A percentile compares a stretch with the other conserved stretches of the same genome.
phyloP scores from a whole-genome alignment of 1,140 invertebrate species.

The Nixonia krombeini region DNA sequence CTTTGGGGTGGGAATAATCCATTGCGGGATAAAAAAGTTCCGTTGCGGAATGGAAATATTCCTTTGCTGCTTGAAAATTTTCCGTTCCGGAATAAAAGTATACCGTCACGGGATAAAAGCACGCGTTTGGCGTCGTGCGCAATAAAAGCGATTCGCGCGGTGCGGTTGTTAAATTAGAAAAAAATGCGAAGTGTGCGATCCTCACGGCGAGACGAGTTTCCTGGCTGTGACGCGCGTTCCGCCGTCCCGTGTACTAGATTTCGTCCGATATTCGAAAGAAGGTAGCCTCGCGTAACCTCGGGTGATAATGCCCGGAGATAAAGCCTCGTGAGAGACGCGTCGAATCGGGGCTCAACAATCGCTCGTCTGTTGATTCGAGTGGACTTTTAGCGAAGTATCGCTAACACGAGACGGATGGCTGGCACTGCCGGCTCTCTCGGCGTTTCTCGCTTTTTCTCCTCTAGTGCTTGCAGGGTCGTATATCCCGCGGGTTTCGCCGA shows the following conservation, averaged over 20 bases:
- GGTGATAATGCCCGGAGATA: constrained; percentile 31
- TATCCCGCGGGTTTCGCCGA: background rate
- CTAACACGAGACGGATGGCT: constrained; percentile 5
- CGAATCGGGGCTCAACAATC: constrained; percentile 21
- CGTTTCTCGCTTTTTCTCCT: constrained; percentile 8
- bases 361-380: constrained; percentile 16
- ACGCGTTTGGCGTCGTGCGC: no score
- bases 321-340: constrained; percentile 31
- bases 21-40: no score
- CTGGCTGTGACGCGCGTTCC: no score
- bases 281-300: constrained; percentile 29
- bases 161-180: no score
- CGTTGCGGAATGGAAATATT: no score
- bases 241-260: background rate
- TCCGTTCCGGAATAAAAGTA: no score
- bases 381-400: constrained; percentile 15
- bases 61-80: no score
- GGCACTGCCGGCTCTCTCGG: background rate
- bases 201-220: no score
- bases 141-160: no score
- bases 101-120: no score
- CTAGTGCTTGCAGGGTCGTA: constrained; percentile 1
- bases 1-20: no score
- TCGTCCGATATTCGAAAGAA: constrained; percentile 16
- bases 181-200: no score